Evolutionary conservation across 92 coral and sea anemone genomes (phyloP).

Genomic region (Palythoa grandis): DNA sequence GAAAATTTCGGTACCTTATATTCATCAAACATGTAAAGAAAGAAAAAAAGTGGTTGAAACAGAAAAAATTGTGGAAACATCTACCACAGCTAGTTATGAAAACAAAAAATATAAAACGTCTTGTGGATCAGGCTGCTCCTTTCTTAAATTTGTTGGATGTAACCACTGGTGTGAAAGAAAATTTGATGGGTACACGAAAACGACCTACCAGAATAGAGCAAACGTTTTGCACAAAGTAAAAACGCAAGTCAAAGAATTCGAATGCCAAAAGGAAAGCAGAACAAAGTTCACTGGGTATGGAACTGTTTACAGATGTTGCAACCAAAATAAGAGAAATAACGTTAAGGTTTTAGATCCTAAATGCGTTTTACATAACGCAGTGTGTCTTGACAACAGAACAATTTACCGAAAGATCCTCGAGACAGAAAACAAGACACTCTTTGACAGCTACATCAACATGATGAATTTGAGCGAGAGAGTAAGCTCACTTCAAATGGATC

Average conservation of each 20-base stretch:
- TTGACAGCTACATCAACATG: constrained; percentile 39
- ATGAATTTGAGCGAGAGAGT: constrained; percentile 32
- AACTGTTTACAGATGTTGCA: constrained; percentile 36
- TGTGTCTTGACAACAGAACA: constrained; percentile 22
- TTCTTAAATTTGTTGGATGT: not conserved
- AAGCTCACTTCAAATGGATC: constrained; percentile 41
- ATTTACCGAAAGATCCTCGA: not conserved
- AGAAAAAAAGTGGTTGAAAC: not conserved
- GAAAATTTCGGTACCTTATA: not conserved
- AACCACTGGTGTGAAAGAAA: not conserved
- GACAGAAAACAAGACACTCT: constrained; percentile 31
- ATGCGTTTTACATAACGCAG: constrained; percentile 45
- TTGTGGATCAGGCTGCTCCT: not conserved
- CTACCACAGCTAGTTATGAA: not conserved
- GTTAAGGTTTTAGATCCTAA: constrained; percentile 41
- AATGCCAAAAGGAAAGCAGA: not conserved
- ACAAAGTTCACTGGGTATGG: constrained; percentile 22
- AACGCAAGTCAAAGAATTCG: not conserved
- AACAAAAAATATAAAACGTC: not conserved
- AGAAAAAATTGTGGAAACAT: not conserved
- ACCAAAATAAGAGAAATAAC: not conserved
- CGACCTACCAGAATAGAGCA: not conserved
- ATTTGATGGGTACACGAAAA: not conserved
- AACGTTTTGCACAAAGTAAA: not conserved
- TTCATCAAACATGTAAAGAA: constrained; percentile 30